Evolutionary conservation across 2,797 vertebrate species (phyloP), one percentile per base, ranked within the genome.

Genomic region (Gallinago solitaria): DNA sequence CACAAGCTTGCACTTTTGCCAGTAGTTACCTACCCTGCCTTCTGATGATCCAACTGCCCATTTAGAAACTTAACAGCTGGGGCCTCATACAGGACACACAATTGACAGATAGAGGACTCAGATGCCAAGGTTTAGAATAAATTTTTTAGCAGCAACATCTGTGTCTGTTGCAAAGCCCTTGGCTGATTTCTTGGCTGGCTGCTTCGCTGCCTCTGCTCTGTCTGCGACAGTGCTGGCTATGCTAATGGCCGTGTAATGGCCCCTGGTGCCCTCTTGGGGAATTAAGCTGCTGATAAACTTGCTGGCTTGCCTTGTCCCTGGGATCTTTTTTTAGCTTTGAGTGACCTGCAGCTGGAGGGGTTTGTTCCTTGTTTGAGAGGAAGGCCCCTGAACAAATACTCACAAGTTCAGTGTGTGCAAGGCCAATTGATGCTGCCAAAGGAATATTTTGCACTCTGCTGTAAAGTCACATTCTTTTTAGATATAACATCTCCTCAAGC

Each of bases 141-240:
- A 97, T 96, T 93, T 97, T 98, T 97, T 96, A 98, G 80, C 94
- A 95, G 95, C 90, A 97, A 97, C 97, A 98, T 98, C 97, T 98
- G 97, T 97, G 96, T 97, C 94, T 96, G 73, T 94, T 23, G 24
- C 86, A 97, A 97, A 97, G 82, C 78, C 95, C 81, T 96, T 97
- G 93, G 94, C 92, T 95, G 79, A 93, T 93, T 97, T 96, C 94
- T 96, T 96, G 69, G 50, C 96, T 87, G 93, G 75, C 82, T 96
- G 93, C 81, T 94, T 96, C 73, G 51, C 87, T 92, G 87, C 50
- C 23, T 69, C 83, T 89, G 27, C 43, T 94, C 19, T 85, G 53
- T 59, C 81, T 97, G 56, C 84, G 84, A 95, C 30, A 69, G 50
- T 57, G 33, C 84, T 91, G 82, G 89, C 86, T 91, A 81, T 94